Conservation (phyloP, 2,888 invertebrate genomes). For the Microctonus aethiopoides region DNA sequence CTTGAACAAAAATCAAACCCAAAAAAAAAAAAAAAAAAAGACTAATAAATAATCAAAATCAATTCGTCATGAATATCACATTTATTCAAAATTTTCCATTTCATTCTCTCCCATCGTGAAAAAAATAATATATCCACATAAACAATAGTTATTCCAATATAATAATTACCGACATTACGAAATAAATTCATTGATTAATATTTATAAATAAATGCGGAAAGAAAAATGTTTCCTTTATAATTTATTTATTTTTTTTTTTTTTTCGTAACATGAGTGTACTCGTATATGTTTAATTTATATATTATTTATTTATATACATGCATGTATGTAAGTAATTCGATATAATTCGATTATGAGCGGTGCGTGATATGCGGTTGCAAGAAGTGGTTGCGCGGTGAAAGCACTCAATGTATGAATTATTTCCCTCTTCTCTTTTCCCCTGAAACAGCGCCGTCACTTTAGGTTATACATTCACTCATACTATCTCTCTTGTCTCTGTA, state of each 20-base stretch:
- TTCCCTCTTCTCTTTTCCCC: slow-evolving; percentile 14
- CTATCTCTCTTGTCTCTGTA: not conserved
- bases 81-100: not conserved
- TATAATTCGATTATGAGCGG: slow-evolving; percentile 63
- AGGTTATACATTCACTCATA: not conserved
- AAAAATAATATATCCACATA: no score
- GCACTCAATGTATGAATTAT: slow-evolving; percentile 62
- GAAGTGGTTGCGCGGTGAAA: slow-evolving; percentile 60
- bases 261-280: no score
- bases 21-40: not conserved
- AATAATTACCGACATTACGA: no score
- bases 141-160: no score
- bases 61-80: not conserved
- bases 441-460: not conserved
- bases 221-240: no score
- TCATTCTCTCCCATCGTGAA: no score
- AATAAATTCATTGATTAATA: no score
- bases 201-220: no score
- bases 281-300: not conserved
- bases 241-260: no score
- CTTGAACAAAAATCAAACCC: not conserved
- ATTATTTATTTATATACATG: not conserved
- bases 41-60: not conserved
- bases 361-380: slow-evolving; percentile 58
- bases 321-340: slow-evolving; percentile 58